Conservation (phyloP, 2,888 invertebrate species). For the Ceraclea dissimilis region DNA sequence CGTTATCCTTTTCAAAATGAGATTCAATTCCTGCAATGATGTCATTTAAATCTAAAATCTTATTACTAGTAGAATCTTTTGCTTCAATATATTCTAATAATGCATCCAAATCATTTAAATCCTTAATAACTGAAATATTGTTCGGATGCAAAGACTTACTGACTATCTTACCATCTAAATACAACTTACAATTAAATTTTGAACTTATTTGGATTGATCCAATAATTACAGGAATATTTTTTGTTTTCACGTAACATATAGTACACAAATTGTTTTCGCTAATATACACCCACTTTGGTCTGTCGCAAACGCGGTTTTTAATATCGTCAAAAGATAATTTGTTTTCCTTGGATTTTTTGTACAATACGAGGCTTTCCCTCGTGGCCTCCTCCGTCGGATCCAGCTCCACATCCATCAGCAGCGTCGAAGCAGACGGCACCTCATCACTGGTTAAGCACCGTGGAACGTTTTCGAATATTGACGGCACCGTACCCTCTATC, state of each 20-base stretch:
- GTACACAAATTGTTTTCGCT: background rate
- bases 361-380: too few relatives aligned
- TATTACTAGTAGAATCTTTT: background rate
- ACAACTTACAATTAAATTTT: background rate
- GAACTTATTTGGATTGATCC: background rate
- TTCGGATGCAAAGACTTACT: conserved; percentile 3
- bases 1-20: background rate
- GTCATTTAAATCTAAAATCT: background rate
- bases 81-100: background rate
- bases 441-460: background rate
- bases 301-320: background rate
- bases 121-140: background rate
- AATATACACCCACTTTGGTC: background rate
- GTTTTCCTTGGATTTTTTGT: background rate
- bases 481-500: background rate
- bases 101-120: background rate
- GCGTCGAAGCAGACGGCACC: background rate
- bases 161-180: conserved; percentile 3
- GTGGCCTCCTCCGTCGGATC: background rate
- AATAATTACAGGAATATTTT: background rate
- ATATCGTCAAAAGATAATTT: background rate
- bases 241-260: background rate
- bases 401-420: background rate
- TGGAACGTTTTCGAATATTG: background rate
- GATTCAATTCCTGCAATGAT: background rate